Conservation (phyloP, 2,113 vertebrate genomes). For the Coptodon rendalli region DNA sequence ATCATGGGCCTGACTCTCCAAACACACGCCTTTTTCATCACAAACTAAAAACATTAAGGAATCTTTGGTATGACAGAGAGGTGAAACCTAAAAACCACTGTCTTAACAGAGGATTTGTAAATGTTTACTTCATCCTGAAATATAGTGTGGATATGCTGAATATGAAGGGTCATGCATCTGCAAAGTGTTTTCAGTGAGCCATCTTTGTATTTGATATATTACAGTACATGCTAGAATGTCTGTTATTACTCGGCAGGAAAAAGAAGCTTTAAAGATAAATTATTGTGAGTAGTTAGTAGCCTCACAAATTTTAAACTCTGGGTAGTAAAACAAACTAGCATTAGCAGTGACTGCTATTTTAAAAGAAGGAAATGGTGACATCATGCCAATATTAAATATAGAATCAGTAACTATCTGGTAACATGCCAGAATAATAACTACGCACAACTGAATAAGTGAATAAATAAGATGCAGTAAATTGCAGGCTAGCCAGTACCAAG, state of each 20-base stretch:
- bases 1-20: conserved; percentile 16
- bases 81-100: not conserved
- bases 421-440: not conserved
- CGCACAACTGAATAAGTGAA: not conserved
- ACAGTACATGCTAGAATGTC: not conserved
- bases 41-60: not conserved
- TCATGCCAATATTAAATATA: not conserved
- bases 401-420: not conserved
- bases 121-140: not conserved
- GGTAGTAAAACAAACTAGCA: not conserved
- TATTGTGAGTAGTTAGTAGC: not conserved
- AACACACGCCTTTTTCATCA: not conserved
- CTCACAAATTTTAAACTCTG: not conserved
- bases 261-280: not conserved
- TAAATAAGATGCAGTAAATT: not conserved
- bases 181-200: not conserved
- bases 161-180: not conserved
- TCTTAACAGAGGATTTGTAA: not conserved
- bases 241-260: not conserved
- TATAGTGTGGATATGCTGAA: not conserved
- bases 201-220: not conserved
- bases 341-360: not conserved
- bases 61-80: not conserved
- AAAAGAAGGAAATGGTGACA: not conserved
- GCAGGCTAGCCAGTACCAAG: not conserved